A percentile compares a stretch with the other conserved stretches of the same genome.
Conservation (phyloP, 64 coral and sea anemone species). For the Cladopsammia gracilis region DNA sequence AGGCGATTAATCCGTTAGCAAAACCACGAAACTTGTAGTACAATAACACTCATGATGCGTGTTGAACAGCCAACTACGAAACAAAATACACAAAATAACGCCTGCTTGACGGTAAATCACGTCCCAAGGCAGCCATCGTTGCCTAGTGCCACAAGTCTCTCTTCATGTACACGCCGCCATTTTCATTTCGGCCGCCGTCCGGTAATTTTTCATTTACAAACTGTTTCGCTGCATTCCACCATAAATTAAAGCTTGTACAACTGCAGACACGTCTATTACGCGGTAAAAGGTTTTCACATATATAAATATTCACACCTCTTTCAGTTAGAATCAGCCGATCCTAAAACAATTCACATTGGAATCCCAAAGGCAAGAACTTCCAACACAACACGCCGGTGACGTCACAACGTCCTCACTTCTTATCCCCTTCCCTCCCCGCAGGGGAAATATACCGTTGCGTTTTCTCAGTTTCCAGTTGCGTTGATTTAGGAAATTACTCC, state of each 20-base stretch:
- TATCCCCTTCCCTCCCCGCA: not conserved
- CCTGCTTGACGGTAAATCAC: slow-evolving; percentile 9
- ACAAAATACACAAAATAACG: not conserved
- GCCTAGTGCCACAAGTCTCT: not conserved
- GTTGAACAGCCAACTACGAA: not conserved
- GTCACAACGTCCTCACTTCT: not conserved
- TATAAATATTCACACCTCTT: not conserved
- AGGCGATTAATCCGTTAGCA: not conserved
- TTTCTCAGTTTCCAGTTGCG: too few relatives aligned
- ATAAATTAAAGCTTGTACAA: not conserved
- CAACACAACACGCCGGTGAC: slow-evolving; percentile 10
- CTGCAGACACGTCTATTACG: not conserved
- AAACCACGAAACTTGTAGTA: not conserved
- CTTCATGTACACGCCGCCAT: slow-evolving; percentile 28
- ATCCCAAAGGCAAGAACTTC: slow-evolving; percentile 4
- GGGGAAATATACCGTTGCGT: not conserved
- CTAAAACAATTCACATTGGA: slow-evolving; percentile 27
- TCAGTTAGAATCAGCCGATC: not conserved
- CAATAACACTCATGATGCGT: not conserved
- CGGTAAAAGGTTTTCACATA: not conserved
- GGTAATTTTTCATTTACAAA: slow-evolving; percentile 43
- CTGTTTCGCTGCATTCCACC: slow-evolving; percentile 18
- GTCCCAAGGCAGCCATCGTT: not conserved
- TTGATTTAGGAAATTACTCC: too few relatives aligned
- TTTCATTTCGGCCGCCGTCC: not conserved